Base-by-base conservation (phyloP, 2,113 vertebrate species). In the Lycaon pictus region DNA sequence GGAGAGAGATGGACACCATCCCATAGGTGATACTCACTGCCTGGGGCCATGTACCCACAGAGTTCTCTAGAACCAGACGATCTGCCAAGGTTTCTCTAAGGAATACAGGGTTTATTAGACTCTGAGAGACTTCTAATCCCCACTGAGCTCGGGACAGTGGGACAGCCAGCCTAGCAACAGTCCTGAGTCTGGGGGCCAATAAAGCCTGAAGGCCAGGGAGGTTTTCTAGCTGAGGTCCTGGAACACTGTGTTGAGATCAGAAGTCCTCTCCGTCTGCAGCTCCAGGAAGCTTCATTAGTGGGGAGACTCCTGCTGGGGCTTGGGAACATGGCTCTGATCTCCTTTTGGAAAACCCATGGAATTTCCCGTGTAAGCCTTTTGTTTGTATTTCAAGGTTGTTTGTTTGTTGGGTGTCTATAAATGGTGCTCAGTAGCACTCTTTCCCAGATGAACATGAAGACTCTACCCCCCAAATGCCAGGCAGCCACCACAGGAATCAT, bases 351-450 rank as follows among this genome's bases (percentile, higher is more conserved):
- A 91, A 32, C 89, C 82, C 95, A 74, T 92, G 95, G 95, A 88
- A 96, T 93, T 74, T 83, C 79, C 29, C 12, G 1, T 84, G 67
- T 95, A 92, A 93, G 74, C 67, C 80, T 93, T 82, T 69, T 74
- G 9, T 91, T 37, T 96, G 83, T 96, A 96, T 92, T 87, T 91
- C 74, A 85, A 37, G 5, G 16, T 20, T 87, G 43, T 43, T 53
- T 32, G 62, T 96, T 62, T 88, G 27, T 92, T 79, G 67, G 74
- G 79, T 82, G 79, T 93, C 67, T 92, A 85, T 86, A 93, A 88
- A 80, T 93, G 97, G 98, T 98, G 97, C 97, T 97, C 67, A 83
- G 17, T 89, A 93, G 55, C 43, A 16, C n/a, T 87, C 89, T 62
- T 22, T 77, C n/a, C 65, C 60, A 22, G 35, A 89, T 65, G 95